These are phyloP conservation scores for Empis stercorea DNA, from an alignment of 2,888 invertebrate species.

Conservation along the genomic window DNA sequence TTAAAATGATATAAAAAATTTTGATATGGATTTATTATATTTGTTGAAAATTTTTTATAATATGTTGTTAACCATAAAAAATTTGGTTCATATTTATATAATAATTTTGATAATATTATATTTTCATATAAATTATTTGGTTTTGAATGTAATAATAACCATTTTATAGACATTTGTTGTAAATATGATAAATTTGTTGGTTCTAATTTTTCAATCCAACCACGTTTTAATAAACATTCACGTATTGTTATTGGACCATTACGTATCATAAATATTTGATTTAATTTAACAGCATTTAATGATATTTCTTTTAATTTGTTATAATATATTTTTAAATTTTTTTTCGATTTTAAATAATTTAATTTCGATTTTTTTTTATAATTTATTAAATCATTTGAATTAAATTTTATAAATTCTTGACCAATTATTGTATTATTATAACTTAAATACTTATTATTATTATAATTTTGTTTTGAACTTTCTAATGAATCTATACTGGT, in stretches of 20 bases:
- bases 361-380: too few relatives aligned
- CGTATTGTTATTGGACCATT: slow-evolving; percentile 26
- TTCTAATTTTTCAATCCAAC: slow-evolving; percentile 61
- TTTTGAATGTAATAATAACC: slow-evolving; percentile 23
- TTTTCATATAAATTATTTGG: slow-evolving; percentile 30
- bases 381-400: too few relatives aligned
- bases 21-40: slow-evolving; percentile 17
- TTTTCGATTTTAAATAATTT: too few relatives aligned
- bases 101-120: slow-evolving; percentile 44
- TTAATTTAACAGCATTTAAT: too few relatives aligned
- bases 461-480: too few relatives aligned
- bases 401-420: too few relatives aligned
- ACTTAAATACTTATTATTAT: too few relatives aligned
- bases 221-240: slow-evolving; percentile 45
- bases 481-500: too few relatives aligned
- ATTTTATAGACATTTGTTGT: slow-evolving; percentile 24
- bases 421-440: too few relatives aligned
- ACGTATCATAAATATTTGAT: slow-evolving; percentile 28
- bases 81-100: slow-evolving; percentile 49
- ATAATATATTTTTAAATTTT: too few relatives aligned
- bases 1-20: slow-evolving; percentile 26
- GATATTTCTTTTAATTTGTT: too few relatives aligned
- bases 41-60: slow-evolving; percentile 12
- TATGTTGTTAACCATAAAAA: slow-evolving; percentile 54
- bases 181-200: slow-evolving; percentile 23